Evolutionary conservation across 2,888 invertebrate species (phyloP).

Genomic region (Tuta absoluta): DNA sequence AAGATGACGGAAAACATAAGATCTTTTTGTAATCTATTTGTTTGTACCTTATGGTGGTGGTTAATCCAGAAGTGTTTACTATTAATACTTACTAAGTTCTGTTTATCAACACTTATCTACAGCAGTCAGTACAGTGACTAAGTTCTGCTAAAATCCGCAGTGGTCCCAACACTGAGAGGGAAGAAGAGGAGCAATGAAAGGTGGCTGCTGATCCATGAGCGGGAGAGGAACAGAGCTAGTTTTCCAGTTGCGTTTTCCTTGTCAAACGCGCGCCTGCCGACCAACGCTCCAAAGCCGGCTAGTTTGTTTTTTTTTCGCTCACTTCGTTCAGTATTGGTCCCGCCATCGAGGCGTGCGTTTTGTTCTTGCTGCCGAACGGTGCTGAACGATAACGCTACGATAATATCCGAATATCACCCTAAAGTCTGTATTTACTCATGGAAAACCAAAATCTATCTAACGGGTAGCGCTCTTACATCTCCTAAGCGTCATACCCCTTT

Average conservation of each 20-base stretch:
- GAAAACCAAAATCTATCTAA: constrained; percentile 38
- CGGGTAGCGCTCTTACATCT: constrained; percentile 37
- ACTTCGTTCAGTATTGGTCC: constrained; percentile 63
- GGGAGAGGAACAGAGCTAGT: constrained; percentile 53
- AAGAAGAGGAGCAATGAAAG: constrained; percentile 48
- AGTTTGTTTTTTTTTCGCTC: constrained; percentile 60
- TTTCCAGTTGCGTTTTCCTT: constrained; percentile 62
- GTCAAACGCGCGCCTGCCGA: constrained; percentile 40
- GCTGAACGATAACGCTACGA: constrained; percentile 51
- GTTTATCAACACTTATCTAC: constrained; percentile 53
- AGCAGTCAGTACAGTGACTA: constrained; percentile 49
- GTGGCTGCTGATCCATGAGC: constrained; percentile 34
- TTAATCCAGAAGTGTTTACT: constrained; percentile 12
- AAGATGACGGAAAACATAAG: neutral
- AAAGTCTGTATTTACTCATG: constrained; percentile 45
- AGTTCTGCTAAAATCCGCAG: constrained; percentile 42
- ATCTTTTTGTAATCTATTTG: neutral
- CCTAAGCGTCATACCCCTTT: constrained; percentile 35
- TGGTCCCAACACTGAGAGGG: constrained; percentile 37
- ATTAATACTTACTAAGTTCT: constrained; percentile 33
- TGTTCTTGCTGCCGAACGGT: constrained; percentile 49
- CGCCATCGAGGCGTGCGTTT: constrained; percentile 59
- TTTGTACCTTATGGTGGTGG: neutral
- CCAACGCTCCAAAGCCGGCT: constrained; percentile 46
- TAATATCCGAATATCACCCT: constrained; percentile 47